Conservation (phyloP, 2,797 vertebrate genomes). For the Cheirogaleus major region DNA sequence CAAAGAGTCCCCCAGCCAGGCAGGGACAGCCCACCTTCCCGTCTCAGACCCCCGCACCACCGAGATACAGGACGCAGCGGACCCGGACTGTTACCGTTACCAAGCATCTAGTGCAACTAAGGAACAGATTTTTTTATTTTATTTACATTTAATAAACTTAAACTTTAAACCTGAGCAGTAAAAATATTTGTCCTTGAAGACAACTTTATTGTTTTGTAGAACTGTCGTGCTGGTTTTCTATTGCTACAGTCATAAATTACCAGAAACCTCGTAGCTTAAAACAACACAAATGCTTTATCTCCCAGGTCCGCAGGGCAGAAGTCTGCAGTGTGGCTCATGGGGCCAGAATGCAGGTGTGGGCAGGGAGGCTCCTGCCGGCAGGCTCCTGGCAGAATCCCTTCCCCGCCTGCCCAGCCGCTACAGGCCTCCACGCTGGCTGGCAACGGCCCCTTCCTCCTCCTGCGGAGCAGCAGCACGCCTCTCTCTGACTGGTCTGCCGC, state of each 20-base stretch:
- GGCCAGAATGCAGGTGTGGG: fast-evolving
- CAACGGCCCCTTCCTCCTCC: background rate
- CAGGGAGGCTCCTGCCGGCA: background rate
- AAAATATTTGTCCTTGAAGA: background rate
- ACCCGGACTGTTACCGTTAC: background rate
- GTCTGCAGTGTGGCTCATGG: fast-evolving
- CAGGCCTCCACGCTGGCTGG: fast-evolving
- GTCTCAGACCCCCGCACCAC: too few relatives aligned
- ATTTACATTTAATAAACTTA: background rate
- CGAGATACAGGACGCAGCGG: background rate
- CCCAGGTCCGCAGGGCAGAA: background rate
- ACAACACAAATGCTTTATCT: background rate
- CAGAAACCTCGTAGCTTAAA: background rate
- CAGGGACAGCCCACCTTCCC: fast-evolving
- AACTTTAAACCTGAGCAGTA: background rate
- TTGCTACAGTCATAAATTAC: background rate
- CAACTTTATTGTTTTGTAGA: background rate
- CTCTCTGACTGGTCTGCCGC: fast-evolving
- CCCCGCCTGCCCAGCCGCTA: background rate
- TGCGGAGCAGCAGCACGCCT: background rate
- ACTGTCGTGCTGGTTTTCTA: fast-evolving
- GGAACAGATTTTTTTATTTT: background rate
- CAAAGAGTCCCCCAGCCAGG: fast-evolving
- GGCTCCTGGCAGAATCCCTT: background rate
- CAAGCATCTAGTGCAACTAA: background rate